A percentile compares a stretch with the other conserved stretches of the same genome.
These are phyloP conservation scores for Thumatha senex DNA, from an alignment of 2,888 invertebrate genomes.

Conservation along the genomic window DNA sequence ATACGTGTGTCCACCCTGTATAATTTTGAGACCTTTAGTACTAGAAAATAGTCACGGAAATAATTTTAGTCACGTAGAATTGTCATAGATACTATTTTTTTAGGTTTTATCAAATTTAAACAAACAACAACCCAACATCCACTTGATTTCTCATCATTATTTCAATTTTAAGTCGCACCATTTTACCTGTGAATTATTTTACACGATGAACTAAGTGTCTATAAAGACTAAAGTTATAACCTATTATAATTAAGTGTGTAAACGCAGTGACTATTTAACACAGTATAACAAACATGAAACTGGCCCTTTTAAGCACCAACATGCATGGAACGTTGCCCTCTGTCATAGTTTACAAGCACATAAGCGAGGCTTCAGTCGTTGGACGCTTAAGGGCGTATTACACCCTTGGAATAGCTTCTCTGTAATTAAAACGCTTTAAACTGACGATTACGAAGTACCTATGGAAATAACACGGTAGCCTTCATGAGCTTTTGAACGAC, in stretches of 20 bases:
- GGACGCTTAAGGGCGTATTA: constrained; percentile 71
- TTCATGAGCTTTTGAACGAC: constrained; percentile 47
- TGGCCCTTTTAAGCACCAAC: constrained; percentile 51
- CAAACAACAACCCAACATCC: too few species aligned
- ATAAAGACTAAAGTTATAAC: constrained; percentile 34
- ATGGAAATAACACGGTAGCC: constrained; percentile 49
- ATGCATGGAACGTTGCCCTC: constrained; percentile 48
- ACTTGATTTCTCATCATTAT: constrained; percentile 2
- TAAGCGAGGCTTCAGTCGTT: constrained; percentile 55
- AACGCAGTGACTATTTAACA: constrained; percentile 53
- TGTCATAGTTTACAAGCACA: constrained; percentile 73
- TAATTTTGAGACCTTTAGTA: too few species aligned
- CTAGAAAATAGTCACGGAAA: too few species aligned
- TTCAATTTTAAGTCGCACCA: constrained; percentile 11
- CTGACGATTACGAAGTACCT: constrained; percentile 68
- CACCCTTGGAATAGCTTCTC: constrained; percentile 72
- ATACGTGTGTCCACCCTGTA: too few species aligned
- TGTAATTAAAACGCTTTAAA: constrained; percentile 80
- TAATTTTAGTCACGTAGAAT: too few species aligned
- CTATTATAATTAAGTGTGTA: constrained; percentile 53
- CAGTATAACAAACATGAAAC: constrained; percentile 56
- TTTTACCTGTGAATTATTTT: constrained; percentile 27
- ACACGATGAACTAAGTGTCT: constrained; percentile 17
- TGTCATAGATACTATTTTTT: too few species aligned
- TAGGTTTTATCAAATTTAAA: too few species aligned